Base-by-base conservation (phyloP, 2,888 invertebrate genomes). In the Drosophila nigritarsus region DNA sequence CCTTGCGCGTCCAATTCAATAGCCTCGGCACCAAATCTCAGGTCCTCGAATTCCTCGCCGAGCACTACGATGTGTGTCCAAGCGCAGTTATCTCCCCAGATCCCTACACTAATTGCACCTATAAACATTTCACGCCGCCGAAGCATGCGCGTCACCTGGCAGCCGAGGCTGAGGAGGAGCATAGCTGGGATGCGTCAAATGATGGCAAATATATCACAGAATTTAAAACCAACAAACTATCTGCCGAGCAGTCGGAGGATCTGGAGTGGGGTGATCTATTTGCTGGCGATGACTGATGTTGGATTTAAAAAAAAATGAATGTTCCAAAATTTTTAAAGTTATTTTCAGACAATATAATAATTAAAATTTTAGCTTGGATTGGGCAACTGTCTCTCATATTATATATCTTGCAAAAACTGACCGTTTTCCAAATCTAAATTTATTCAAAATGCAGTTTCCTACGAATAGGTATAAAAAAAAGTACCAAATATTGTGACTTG, bases 1-100 rank as follows among this genome's bases (percentile, higher is more conserved):
- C 94, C 58, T 95, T 97, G 86, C 95, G 97, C 87, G 94, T 95
- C 78, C 93, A 95, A 56, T 98, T 99, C 90, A 98, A 98, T 93
- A 94, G 95, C 78, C 94, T 98, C 27, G 95, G 95, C 80, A 95
- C 94, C 67, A 96, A 95, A 89, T 93, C 95, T 61, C 94, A 95
- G 83, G 96, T 98, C 32, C 94, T 97, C 76, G 93, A 95, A 30
- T 98, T 96, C 94, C 93, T 98, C 66, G 91, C 94, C 60, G 92
- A 95, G 60, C 93, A 95, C 92, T 95, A 95, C 79, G 88, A 92
- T 83, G 87, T 95, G 68, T 91, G 80, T 71, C 94, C 74, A 9
- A 76, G 42, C 4, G 18, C 9, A 45, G 20, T 8, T 20, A 45
- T 15, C 13, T 24, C 32, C 15, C 0, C 7, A 34, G 15, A 6